These are phyloP conservation scores for Andrena camellia DNA, from an alignment of 2,888 invertebrate species.

Conservation along the genomic window DNA sequence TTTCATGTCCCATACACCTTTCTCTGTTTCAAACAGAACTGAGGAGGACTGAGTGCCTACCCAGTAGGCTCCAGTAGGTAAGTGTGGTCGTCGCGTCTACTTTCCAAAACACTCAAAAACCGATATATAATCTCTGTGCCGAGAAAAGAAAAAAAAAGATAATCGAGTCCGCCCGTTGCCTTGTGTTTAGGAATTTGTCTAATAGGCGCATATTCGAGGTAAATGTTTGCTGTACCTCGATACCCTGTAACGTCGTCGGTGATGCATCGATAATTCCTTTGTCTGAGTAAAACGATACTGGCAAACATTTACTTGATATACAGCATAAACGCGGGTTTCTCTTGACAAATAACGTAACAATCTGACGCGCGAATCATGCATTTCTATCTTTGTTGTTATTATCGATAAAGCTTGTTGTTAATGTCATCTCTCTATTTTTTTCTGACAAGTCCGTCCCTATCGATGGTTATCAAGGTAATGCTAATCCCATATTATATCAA, in stretches of 20 bases:
- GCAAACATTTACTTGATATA: conserved; percentile 77
- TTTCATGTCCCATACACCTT: conserved; percentile 84
- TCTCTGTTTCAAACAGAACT: conserved; percentile 85
- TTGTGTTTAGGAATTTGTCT: conserved; percentile 52
- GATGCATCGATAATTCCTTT: background rate
- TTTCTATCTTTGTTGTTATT: conserved; percentile 83
- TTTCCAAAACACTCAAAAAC: conserved; percentile 66
- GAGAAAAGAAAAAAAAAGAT: conserved; percentile 29
- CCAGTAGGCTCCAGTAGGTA: conserved; percentile 83
- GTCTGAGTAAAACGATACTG: conserved; percentile 10
- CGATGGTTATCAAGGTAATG: conserved; percentile 86
- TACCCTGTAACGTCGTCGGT: conserved; percentile 2
- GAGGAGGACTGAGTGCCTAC: conserved; percentile 84
- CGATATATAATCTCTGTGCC: conserved; percentile 32
- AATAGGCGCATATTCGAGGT: conserved; percentile 66
- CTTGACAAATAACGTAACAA: conserved; percentile 55
- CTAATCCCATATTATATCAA: conserved; percentile 85
- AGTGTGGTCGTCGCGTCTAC: conserved; percentile 82
- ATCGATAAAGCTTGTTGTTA: conserved; percentile 85
- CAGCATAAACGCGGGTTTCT: conserved; percentile 50
- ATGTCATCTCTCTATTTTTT: conserved; percentile 86
- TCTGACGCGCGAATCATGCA: conserved; percentile 76
- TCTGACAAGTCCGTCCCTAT: conserved; percentile 86
- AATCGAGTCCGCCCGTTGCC: conserved; percentile 51
- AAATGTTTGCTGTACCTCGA: conserved; percentile 77